Conservation (phyloP, 2,113 vertebrate genomes). For the Eublepharis macularius region DNA sequence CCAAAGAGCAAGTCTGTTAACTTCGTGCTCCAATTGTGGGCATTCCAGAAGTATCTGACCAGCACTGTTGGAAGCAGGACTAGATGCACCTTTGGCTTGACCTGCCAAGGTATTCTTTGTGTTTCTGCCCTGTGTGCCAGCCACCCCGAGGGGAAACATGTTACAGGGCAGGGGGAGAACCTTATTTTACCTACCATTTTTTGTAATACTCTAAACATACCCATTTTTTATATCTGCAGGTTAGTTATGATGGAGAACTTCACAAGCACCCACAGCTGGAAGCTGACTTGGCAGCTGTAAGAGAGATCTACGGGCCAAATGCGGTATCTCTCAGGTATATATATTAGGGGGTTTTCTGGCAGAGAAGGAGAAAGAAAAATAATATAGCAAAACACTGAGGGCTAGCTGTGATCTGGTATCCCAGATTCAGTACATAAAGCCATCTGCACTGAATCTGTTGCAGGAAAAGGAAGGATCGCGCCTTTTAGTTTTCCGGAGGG, state of each 20-base stretch:
- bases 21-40: neutral
- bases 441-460: neutral
- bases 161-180: too few species aligned
- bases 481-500: neutral
- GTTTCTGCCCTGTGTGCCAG: neutral
- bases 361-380: neutral
- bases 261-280: conserved; percentile 89
- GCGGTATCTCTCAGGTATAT: conserved; percentile 91
- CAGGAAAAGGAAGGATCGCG: neutral
- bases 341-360: neutral
- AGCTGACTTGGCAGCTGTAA: conserved; percentile 86
- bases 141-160: neutral
- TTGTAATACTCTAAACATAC: neutral
- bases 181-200: neutral
- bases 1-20: neutral
- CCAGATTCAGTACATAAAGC: neutral
- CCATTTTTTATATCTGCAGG: conserved; percentile 63
- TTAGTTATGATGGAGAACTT: conserved; percentile 88
- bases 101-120: neutral
- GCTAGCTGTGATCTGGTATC: neutral
- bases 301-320: conserved; percentile 86
- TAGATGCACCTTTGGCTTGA: neutral
- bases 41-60: neutral
- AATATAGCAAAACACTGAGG: neutral
- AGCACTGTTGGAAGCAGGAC: neutral